Evolutionary conservation across 2,113 vertebrate genomes (phyloP).

Genomic region (Antennarius striatus): DNA sequence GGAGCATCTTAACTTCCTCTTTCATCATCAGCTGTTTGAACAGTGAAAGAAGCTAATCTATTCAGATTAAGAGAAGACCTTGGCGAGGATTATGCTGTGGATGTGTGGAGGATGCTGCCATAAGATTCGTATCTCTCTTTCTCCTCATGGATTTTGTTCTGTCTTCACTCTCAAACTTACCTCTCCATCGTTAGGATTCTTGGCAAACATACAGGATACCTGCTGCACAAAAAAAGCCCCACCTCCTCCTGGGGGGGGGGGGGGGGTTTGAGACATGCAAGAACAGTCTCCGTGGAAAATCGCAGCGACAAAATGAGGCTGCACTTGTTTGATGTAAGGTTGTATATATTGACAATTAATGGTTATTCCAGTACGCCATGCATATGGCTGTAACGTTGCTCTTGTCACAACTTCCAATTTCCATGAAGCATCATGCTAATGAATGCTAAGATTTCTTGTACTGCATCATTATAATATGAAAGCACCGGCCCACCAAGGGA

Average conservation of each 20-base stretch:
- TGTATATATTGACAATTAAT: slow-evolving; percentile 8
- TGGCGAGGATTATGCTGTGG: slow-evolving; percentile 54
- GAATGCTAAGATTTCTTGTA: too few relatives aligned
- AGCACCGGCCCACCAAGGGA: not conserved
- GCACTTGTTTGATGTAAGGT: slow-evolving; percentile 16
- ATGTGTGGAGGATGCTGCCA: slow-evolving; percentile 68
- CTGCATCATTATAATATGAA: not conserved
- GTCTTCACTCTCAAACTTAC: slow-evolving; percentile 62
- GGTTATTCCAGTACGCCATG: not conserved
- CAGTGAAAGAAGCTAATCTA: slow-evolving; percentile 9
- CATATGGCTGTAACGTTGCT: too few relatives aligned
- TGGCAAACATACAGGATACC: slow-evolving; percentile 29
- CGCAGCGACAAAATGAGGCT: slow-evolving; percentile 3
- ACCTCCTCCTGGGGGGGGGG: slow-evolving; percentile 11
- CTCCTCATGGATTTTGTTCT: slow-evolving; percentile 64
- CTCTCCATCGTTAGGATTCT: slow-evolving; percentile 59
- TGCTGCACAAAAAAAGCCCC: slow-evolving; percentile 16
- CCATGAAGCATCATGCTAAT: not conserved
- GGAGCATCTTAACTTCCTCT: slow-evolving; percentile 14
- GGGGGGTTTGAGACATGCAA: slow-evolving; percentile 16
- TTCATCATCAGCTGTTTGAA: slow-evolving; percentile 30
- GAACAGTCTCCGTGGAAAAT: slow-evolving; percentile 26
- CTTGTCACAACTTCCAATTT: not conserved
- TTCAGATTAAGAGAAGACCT: slow-evolving; percentile 35
- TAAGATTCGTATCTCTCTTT: slow-evolving; percentile 64